phyloP scores from a whole-genome alignment of 2,113 vertebrate species.

The Phodopus roborovskii region DNA sequence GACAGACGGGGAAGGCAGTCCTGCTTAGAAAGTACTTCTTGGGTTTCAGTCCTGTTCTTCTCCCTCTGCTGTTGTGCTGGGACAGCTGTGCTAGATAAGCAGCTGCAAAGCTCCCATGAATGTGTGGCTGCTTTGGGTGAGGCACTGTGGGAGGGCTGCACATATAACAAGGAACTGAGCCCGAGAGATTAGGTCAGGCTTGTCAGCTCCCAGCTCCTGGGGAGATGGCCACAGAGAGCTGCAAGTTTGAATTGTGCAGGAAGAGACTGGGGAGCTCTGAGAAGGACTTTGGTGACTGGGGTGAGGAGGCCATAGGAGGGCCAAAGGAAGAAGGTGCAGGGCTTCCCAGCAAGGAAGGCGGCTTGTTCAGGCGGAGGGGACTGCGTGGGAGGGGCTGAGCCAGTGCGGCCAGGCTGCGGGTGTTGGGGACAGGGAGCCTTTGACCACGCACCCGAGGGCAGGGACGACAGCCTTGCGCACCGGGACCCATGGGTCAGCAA shows the following conservation, averaged over 20 bases:
- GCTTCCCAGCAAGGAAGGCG: neutral
- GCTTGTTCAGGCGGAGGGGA: neutral
- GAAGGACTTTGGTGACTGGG: neutral
- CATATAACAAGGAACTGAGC: neutral
- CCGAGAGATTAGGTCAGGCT: fast-evolving
- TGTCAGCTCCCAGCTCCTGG: neutral
- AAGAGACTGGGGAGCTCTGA: neutral
- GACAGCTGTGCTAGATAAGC: neutral
- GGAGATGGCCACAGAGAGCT: neutral
- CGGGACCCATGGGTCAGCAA: neutral
- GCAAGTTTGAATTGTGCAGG: neutral
- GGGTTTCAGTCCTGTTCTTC: neutral
- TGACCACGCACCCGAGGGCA: fast-evolving
- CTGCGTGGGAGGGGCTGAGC: neutral
- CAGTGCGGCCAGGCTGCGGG: no score
- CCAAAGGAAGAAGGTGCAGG: neutral
- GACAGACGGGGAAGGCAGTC: neutral
- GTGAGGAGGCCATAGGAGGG: neutral
- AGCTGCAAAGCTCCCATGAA: neutral
- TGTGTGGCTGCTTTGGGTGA: neutral
- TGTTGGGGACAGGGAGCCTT: neutral
- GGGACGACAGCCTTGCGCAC: neutral
- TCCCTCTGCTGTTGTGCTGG: neutral
- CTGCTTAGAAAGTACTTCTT: neutral
- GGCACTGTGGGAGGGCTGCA: neutral